These are phyloP conservation scores for Halotydeus destructor DNA, from an alignment of 1,140 invertebrate genomes.

Conservation along the genomic window DNA sequence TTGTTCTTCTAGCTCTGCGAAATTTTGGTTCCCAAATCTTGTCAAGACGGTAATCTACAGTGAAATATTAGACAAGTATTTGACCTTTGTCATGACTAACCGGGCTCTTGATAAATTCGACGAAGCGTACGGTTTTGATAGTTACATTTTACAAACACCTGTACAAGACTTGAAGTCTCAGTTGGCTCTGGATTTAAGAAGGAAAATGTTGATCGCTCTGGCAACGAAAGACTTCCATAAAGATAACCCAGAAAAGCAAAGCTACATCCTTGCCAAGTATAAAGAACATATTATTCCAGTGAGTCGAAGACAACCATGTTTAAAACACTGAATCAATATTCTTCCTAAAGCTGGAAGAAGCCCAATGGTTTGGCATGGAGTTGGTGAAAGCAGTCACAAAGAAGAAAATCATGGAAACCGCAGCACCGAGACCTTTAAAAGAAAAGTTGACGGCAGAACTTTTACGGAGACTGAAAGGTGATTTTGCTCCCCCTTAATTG, in stretches of 20 bases:
- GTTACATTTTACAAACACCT: constrained; percentile 68
- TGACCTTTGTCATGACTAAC: constrained; percentile 55
- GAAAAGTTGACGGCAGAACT: too few species aligned
- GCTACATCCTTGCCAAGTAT: constrained; percentile 59
- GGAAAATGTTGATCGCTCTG: constrained; percentile 54
- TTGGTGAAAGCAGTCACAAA: too few species aligned
- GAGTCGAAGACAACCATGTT: too few species aligned
- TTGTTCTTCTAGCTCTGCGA: too few species aligned
- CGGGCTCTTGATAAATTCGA: constrained; percentile 62
- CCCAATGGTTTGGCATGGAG: too few species aligned
- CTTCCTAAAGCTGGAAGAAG: too few species aligned
- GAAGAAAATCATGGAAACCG: too few species aligned
- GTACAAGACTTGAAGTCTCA: constrained; percentile 65
- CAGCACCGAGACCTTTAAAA: too few species aligned
- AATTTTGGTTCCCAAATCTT: constrained; percentile 66
- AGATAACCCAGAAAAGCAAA: constrained; percentile 42
- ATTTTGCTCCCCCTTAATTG: too few species aligned
- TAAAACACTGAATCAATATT: too few species aligned
- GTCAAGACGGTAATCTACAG: constrained; percentile 64
- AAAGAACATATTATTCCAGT: constrained; percentile 54
- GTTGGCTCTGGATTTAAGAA: constrained; percentile 56
- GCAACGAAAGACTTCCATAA: constrained; percentile 47
- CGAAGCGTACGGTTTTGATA: constrained; percentile 76
- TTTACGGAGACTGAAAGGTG: too few species aligned
- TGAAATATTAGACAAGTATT: constrained; percentile 70